Evolutionary conservation across 2,888 invertebrate species (phyloP).

Genomic region (Deilephila elpenor): DNA sequence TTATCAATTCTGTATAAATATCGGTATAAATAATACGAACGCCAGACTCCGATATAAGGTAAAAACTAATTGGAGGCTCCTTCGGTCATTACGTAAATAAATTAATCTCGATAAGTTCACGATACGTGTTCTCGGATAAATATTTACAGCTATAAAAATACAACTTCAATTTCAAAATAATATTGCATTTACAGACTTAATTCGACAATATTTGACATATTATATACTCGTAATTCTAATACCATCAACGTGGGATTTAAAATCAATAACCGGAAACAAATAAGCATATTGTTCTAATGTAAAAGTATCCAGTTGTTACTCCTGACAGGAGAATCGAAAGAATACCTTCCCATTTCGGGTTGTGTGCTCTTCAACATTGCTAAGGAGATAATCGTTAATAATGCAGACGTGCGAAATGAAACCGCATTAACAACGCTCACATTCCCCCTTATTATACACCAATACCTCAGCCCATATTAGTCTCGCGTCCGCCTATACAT

Average conservation of each 20-base stretch:
- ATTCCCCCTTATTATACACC: conserved; percentile 9
- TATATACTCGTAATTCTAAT: too few relatives aligned
- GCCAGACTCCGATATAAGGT: not conserved
- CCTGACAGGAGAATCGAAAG: not conserved
- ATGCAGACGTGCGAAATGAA: conserved; percentile 10
- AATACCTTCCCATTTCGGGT: not conserved
- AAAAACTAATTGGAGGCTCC: conserved; percentile 8
- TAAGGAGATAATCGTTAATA: not conserved
- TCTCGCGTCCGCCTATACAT: conserved; percentile 18
- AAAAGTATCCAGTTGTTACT: not conserved
- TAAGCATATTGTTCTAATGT: not conserved
- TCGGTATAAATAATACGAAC: not conserved
- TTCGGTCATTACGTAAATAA: not conserved
- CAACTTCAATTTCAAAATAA: not conserved
- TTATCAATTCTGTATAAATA: conserved; percentile 17
- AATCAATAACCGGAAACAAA: too few relatives aligned
- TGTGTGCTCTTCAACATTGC: not conserved
- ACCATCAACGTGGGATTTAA: too few relatives aligned
- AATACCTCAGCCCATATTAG: not conserved
- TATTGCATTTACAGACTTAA: not conserved
- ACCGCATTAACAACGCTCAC: conserved; percentile 1
- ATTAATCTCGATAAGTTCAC: not conserved
- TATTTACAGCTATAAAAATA: not conserved
- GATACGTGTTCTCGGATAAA: not conserved
- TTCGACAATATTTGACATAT: too few relatives aligned